Percentiles rank a stretch among this genome's conserved stretches.
phyloP scores from a whole-genome alignment of 2,888 invertebrate species.

The Graphium colonna region DNA sequence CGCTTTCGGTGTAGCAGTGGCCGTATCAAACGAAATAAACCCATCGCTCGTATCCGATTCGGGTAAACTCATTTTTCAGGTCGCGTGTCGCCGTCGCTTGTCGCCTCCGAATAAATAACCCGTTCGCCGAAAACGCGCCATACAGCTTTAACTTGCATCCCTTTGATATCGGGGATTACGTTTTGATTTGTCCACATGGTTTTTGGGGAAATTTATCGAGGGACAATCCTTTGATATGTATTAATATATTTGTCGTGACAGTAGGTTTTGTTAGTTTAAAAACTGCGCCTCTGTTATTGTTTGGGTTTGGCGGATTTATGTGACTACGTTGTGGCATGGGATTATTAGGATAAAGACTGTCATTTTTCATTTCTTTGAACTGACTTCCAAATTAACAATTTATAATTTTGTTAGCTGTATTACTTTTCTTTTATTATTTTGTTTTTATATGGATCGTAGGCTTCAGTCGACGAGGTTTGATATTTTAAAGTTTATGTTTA shows the following conservation, averaged over 20 bases:
- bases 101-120: slow-evolving; percentile 4
- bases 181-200: slow-evolving; percentile 7
- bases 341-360: too few relatives aligned
- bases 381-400: too few relatives aligned
- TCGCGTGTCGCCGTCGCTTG: slow-evolving; percentile 6
- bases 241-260: not conserved
- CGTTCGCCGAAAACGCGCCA: slow-evolving; percentile 16
- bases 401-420: too few relatives aligned
- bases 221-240: not conserved
- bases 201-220: slow-evolving; percentile 1
- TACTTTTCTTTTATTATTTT: too few relatives aligned
- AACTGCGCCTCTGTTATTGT: too few relatives aligned
- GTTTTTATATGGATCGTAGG: too few relatives aligned
- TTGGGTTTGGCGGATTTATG: too few relatives aligned
- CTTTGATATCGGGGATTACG: slow-evolving; percentile 18
- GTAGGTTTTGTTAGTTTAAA: too few relatives aligned
- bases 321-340: too few relatives aligned
- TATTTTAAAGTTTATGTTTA: too few relatives aligned
- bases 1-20: slow-evolving; percentile 1
- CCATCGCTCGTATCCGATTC: slow-evolving; percentile 10
- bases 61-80: slow-evolving; percentile 20
- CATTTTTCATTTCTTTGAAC: too few relatives aligned
- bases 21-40: slow-evolving; percentile 1
- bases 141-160: not conserved
- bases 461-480: too few relatives aligned